A percentile compares a stretch with the other conserved stretches of the same genome.
phyloP scores from a whole-genome alignment of 2,113 vertebrate species.

The Pica pica region DNA sequence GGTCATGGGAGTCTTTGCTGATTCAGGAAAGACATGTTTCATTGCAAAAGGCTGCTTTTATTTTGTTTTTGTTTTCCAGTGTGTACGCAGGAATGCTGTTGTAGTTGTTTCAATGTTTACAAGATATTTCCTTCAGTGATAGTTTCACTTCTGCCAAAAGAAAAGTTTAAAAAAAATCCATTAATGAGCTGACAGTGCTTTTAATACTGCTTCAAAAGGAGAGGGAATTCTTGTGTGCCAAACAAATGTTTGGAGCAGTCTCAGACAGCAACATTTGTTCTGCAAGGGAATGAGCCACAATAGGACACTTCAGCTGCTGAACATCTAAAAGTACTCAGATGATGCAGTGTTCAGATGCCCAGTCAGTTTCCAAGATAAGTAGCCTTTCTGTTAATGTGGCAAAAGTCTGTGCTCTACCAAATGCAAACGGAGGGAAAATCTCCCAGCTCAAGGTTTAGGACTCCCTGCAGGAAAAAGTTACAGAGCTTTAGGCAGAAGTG shows the following conservation, averaged over 20 bases:
- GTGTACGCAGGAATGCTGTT: slow-evolving; percentile 62
- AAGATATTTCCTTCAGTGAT: slow-evolving; percentile 70
- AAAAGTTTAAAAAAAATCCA: slow-evolving; percentile 55
- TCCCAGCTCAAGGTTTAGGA: slow-evolving; percentile 3
- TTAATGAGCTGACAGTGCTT: slow-evolving; percentile 68
- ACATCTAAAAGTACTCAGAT: slow-evolving; percentile 32
- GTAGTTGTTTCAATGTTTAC: slow-evolving; percentile 68
- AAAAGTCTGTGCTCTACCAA: slow-evolving; percentile 7
- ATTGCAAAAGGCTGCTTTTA: slow-evolving; percentile 60
- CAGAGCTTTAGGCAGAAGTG: slow-evolving; percentile 16
- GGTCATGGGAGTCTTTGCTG: slow-evolving; percentile 64
- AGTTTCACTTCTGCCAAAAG: slow-evolving; percentile 55
- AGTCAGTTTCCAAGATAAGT: slow-evolving; percentile 39
- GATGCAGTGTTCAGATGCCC: slow-evolving; percentile 48
- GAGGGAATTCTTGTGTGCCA: not conserved
- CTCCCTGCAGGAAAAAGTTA: not conserved
- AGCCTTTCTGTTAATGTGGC: slow-evolving; percentile 32
- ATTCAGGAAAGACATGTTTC: slow-evolving; percentile 59
- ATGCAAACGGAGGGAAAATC: not conserved
- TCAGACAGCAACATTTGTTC: slow-evolving; percentile 62
- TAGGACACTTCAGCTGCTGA: slow-evolving; percentile 38
- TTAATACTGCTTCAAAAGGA: slow-evolving; percentile 63
- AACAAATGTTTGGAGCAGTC: slow-evolving; percentile 60
- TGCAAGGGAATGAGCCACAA: slow-evolving; percentile 38
- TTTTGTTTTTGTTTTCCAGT: slow-evolving; percentile 61